Evolutionary conservation across 2,888 invertebrate species (phyloP).

Genomic region (Drosophila parthenogenetica): DNA sequence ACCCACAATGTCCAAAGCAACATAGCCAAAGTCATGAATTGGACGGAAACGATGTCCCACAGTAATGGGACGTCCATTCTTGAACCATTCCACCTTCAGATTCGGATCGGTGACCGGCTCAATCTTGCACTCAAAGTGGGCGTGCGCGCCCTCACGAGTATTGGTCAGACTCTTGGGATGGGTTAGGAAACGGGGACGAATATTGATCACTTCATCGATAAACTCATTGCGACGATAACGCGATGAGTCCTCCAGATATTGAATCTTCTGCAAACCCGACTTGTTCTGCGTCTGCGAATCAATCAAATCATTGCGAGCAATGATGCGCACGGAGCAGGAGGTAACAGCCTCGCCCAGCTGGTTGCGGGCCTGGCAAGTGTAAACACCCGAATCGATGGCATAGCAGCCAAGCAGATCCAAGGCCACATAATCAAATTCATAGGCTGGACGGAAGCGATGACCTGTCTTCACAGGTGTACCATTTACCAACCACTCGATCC

Average conservation of each 20-base stretch:
- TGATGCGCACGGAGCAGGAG: conserved; percentile 94
- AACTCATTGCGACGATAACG: conserved; percentile 93
- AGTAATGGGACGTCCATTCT: conserved; percentile 96
- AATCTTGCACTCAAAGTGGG: conserved; percentile 98
- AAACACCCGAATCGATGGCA: conserved; percentile 98
- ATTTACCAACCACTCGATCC: conserved; percentile 98
- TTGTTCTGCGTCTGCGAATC: conserved; percentile 97
- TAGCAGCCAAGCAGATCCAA: conserved; percentile 98
- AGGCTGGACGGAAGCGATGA: conserved; percentile 96
- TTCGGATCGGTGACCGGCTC: conserved; percentile 99
- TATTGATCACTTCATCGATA: conserved; percentile 92
- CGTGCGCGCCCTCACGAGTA: conserved; percentile 94
- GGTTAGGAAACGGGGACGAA: conserved; percentile 93
- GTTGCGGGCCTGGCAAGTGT: conserved; percentile 97
- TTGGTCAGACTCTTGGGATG: conserved; percentile 94
- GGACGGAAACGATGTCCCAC: conserved; percentile 98
- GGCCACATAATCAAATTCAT: conserved; percentile 98
- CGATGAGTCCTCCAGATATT: conserved; percentile 94
- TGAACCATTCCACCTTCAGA: conserved; percentile 98
- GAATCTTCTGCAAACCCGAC: conserved; percentile 95
- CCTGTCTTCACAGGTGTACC: conserved; percentile 96
- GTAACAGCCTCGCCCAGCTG: conserved; percentile 97
- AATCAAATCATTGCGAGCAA: conserved; percentile 94
- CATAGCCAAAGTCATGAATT: conserved; percentile 99
- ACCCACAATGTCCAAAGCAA: conserved; percentile 98